Evolutionary conservation across 1,140 invertebrate species (phyloP).

Genomic region (Drosophila biarmipes): DNA sequence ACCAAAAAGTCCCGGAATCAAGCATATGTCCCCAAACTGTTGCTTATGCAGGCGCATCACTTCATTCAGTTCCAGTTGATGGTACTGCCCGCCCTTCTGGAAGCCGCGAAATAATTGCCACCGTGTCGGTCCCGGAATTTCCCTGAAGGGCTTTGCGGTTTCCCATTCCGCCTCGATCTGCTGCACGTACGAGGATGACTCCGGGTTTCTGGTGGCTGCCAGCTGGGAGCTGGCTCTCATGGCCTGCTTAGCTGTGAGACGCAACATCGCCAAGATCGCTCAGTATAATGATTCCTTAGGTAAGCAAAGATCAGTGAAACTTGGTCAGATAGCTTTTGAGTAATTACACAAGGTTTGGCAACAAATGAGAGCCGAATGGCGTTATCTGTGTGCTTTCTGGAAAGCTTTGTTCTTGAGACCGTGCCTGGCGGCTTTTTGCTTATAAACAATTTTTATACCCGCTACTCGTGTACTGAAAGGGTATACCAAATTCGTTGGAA

Average conservation of each 20-base stretch:
- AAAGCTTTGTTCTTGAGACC: not conserved
- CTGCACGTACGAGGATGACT: slow-evolving; percentile 22
- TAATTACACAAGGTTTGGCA: too few species aligned
- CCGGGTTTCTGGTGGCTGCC: not conserved
- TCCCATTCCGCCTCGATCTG: slow-evolving; percentile 56
- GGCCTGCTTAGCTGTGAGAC: too few species aligned
- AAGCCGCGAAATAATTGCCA: slow-evolving; percentile 58
- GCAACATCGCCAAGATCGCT: slow-evolving; percentile 14
- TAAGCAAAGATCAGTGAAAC: too few species aligned
- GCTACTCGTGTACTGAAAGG: too few species aligned
- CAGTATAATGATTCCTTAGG: not conserved
- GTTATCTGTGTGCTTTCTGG: slow-evolving; percentile 4
- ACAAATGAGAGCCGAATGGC: not conserved
- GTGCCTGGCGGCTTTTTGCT: not conserved
- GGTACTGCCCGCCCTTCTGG: slow-evolving; percentile 57
- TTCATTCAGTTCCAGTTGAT: slow-evolving; percentile 33
- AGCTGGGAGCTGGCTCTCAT: too few species aligned
- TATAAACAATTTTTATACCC: not conserved
- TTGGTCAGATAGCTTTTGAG: too few species aligned
- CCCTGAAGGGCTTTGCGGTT: slow-evolving; percentile 36
- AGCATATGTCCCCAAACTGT: slow-evolving; percentile 48
- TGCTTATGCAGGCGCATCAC: too few species aligned
- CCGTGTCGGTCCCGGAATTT: slow-evolving; percentile 58
- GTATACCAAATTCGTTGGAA: too few species aligned
- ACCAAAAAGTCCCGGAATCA: slow-evolving; percentile 60